A percentile compares a stretch with the other conserved stretches of the same genome.
These are phyloP conservation scores for Microctonus hyperodae DNA, from an alignment of 2,888 invertebrate species.

Conservation along the genomic window DNA sequence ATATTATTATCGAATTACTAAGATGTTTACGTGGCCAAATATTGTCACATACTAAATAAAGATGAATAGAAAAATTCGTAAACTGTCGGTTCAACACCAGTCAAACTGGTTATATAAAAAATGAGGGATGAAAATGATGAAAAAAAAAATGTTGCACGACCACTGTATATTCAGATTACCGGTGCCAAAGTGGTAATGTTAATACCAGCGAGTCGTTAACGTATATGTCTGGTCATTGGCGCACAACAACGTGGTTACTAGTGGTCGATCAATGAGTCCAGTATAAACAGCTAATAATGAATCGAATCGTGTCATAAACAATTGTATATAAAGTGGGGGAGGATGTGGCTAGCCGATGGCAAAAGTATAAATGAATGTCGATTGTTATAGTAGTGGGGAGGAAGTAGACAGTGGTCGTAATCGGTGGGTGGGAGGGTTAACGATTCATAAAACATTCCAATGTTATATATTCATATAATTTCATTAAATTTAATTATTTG, in stretches of 20 bases:
- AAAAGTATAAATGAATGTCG: slow-evolving; percentile 60
- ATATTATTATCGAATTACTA: neutral
- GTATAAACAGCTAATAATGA: slow-evolving; percentile 62
- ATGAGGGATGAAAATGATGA: slow-evolving; percentile 20
- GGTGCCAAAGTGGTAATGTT: neutral
- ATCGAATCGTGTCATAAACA: slow-evolving; percentile 61
- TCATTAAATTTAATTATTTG: slow-evolving; percentile 23
- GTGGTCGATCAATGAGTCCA: slow-evolving; percentile 52
- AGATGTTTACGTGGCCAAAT: neutral
- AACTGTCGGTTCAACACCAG: slow-evolving; percentile 34
- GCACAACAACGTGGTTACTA: slow-evolving; percentile 45
- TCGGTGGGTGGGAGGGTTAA: slow-evolving; percentile 39
- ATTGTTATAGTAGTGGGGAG: slow-evolving; percentile 44
- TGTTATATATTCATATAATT: slow-evolving; percentile 31
- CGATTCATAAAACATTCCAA: slow-evolving; percentile 45
- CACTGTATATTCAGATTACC: slow-evolving; percentile 31
- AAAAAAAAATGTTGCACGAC: slow-evolving; percentile 39
- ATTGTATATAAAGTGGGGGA: slow-evolving; percentile 40
- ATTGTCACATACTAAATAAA: neutral
- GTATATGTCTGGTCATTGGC: slow-evolving; percentile 34
- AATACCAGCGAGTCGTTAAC: neutral
- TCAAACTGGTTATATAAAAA: slow-evolving; percentile 32
- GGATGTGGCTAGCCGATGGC: slow-evolving; percentile 40
- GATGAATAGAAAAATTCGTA: neutral
- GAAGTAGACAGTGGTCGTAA: slow-evolving; percentile 18